Percentiles rank a stretch among this genome's conserved stretches.
Evolutionary conservation across 2,888 invertebrate species (phyloP).

Genomic region (Cataglyphis altisquamis): DNA sequence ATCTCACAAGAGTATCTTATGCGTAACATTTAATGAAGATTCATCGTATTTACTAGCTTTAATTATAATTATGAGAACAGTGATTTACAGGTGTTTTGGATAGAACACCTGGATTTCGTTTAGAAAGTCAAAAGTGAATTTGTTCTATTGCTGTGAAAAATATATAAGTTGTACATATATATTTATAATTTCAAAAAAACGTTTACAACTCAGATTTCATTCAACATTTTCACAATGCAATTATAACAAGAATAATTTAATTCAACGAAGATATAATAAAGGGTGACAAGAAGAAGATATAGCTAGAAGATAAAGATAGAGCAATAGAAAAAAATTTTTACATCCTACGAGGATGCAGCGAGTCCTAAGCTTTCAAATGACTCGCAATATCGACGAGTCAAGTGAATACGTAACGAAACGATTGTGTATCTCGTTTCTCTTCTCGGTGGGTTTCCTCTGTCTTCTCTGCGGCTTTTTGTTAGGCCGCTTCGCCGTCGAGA

Average conservation of each 20-base stretch:
- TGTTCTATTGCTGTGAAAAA: neutral
- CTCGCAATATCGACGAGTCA: constrained; percentile 82
- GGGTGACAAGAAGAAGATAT: neutral
- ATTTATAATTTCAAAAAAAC: constrained; percentile 2
- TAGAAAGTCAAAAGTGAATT: neutral
- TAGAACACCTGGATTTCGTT: neutral
- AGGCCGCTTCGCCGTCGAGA: constrained; percentile 86
- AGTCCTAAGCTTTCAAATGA: constrained; percentile 86
- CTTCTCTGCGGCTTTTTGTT: constrained; percentile 86
- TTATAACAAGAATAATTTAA: neutral
- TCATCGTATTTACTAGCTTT: neutral
- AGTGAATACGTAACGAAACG: constrained; percentile 86
- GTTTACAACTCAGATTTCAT: neutral
- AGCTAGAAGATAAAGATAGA: too few relatives aligned
- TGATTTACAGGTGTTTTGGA: neutral
- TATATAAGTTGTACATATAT: neutral
- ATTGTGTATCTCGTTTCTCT: constrained; percentile 86
- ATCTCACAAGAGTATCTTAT: neutral
- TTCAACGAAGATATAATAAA: neutral
- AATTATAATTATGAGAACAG: neutral
- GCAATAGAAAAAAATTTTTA: neutral
- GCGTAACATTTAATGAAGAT: neutral
- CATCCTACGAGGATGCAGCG: constrained; percentile 84
- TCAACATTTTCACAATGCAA: neutral
- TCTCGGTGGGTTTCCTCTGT: constrained; percentile 86